Percentiles rank a stretch among this genome's conserved stretches.
phyloP scores from a whole-genome alignment of 1,140 invertebrate genomes.

The Ceratina japonica region DNA sequence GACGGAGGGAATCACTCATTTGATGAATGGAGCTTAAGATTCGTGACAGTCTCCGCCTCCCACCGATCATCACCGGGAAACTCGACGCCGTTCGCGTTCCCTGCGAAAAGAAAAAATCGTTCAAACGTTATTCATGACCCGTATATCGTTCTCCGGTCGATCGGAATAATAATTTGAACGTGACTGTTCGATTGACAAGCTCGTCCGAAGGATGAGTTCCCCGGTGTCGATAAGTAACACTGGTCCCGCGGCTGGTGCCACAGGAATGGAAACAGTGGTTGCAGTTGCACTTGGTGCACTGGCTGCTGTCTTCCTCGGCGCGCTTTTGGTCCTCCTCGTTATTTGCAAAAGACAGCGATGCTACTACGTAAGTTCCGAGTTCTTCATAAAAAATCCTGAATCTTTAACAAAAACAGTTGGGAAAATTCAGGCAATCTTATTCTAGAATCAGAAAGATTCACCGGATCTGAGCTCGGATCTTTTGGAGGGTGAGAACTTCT shows the following conservation, averaged over 20 bases:
- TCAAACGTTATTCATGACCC: conserved; percentile 24
- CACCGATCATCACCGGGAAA: conserved; percentile 57
- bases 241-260: conserved; percentile 60
- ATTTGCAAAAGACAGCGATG: conserved; percentile 81
- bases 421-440: not conserved
- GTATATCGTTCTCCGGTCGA: not conserved
- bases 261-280: conserved; percentile 84
- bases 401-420: not conserved
- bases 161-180: not conserved
- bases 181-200: not conserved
- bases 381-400: not conserved
- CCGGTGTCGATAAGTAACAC: conserved; percentile 71
- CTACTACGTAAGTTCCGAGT: conserved; percentile 72
- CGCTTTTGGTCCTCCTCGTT: conserved; percentile 83
- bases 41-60: conserved; percentile 70
- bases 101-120: not conserved
- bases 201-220: conserved; percentile 68
- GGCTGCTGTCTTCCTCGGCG: conserved; percentile 84
- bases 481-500: conserved; percentile 71
- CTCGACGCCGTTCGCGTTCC: conserved; percentile 45
- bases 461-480: conserved; percentile 74
- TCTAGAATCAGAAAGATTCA: conserved; percentile 75
- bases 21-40: conserved; percentile 57
- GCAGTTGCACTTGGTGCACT: conserved; percentile 84
- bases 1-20: not conserved